phyloP scores from a whole-genome alignment of 2,888 invertebrate species.

The Sminthurinus aureus region DNA sequence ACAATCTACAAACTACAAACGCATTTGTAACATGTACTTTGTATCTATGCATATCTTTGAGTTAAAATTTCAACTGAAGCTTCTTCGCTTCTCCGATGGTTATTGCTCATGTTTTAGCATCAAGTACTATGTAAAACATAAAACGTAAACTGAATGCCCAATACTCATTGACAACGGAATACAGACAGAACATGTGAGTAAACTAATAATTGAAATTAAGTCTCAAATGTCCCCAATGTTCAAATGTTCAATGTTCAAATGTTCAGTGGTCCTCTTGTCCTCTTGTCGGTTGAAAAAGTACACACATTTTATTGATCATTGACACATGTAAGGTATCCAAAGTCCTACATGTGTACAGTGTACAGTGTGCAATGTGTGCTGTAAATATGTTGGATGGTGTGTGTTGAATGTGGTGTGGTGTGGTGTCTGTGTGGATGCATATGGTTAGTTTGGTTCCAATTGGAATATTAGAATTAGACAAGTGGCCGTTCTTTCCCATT shows the following conservation, averaged over 20 bases:
- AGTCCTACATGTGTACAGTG: slow-evolving; percentile 3
- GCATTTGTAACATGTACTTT: neutral
- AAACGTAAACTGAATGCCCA: no score
- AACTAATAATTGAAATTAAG: slow-evolving; percentile 27
- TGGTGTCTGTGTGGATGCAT: neutral
- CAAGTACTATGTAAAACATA: no score
- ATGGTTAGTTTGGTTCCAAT: neutral
- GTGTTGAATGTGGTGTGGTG: neutral
- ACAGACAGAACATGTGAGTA: neutral
- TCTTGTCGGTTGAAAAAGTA: no score
- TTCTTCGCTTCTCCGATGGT: neutral
- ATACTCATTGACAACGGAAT: no score
- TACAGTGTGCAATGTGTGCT: neutral
- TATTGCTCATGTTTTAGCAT: no score
- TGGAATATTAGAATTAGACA: neutral
- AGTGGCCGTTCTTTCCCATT: neutral
- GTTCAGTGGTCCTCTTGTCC: no score
- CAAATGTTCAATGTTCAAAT: neutral
- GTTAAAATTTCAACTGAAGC: neutral
- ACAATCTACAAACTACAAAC: slow-evolving; percentile 8
- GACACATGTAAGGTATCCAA: slow-evolving; percentile 30
- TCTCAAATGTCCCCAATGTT: slow-evolving; percentile 23
- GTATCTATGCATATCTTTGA: neutral
- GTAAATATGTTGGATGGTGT: no score
- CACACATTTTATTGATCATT: neutral